phyloP scores from a whole-genome alignment of 2,888 invertebrate genomes.

The Galeopsomyia nigrocyanea region DNA sequence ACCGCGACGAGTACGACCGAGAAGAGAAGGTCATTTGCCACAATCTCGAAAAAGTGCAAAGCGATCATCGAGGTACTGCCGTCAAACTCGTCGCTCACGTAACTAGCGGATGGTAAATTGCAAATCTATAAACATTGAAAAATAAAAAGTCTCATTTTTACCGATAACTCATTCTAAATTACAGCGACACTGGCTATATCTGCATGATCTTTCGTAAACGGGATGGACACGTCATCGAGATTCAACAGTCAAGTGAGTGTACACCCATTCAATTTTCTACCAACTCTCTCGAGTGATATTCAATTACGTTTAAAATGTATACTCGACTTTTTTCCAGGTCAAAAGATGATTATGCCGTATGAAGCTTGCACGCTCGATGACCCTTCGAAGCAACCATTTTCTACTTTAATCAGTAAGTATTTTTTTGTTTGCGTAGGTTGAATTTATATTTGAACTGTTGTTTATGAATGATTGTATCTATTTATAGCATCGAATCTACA shows the following conservation, averaged over 20 bases:
- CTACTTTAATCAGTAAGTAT: slow-evolving; percentile 78
- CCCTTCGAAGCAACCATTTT: slow-evolving; percentile 71
- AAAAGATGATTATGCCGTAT: slow-evolving; percentile 71
- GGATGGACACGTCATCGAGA: slow-evolving; percentile 80
- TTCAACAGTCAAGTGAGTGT: slow-evolving; percentile 75
- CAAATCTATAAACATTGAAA: no score
- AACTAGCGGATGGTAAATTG: slow-evolving; percentile 81
- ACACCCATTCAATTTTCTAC: not conserved
- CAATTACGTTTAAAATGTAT: no score
- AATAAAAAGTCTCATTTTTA: no score
- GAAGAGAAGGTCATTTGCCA: slow-evolving; percentile 66
- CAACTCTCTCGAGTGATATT: no score
- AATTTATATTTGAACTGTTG: no score
- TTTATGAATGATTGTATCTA: no score
- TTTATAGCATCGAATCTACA: slow-evolving; percentile 74
- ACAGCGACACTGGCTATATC: slow-evolving; percentile 83
- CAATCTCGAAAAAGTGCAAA: slow-evolving; percentile 60
- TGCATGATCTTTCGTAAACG: slow-evolving; percentile 83
- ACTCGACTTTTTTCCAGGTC: slow-evolving; percentile 54
- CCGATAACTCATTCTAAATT: slow-evolving; percentile 57
- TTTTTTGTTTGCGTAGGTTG: no score
- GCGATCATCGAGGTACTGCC: slow-evolving; percentile 51
- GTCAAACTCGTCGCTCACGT: slow-evolving; percentile 82
- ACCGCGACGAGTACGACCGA: slow-evolving; percentile 64
- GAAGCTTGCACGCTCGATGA: slow-evolving; percentile 77